Base-by-base conservation (phyloP, 2,113 vertebrate genomes). In the Callopanchax toddi region DNA sequence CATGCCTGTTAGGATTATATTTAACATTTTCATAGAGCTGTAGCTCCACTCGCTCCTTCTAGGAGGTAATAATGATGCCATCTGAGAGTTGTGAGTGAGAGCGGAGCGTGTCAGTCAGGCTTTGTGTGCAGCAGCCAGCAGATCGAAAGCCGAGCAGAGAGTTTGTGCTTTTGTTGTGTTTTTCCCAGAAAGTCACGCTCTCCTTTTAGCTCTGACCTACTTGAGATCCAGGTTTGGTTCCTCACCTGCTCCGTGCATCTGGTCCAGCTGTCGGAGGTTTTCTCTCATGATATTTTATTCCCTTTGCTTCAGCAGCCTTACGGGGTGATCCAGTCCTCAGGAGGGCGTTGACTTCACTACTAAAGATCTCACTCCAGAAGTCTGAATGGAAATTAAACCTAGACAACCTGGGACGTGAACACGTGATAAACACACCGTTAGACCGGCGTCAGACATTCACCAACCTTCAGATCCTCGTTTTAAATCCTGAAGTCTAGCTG, bases 211-310 rank as follows among this genome's bases (percentile, higher is more conserved):
- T 0, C 26, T 68, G 81, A 11, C 73, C 76, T 79, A 82, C 70
- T 84, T 80, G 54, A 57, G 20, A 43, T 46, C 42, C 45, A 39
- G 45, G 42, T 43, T 17, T 60, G 51, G 60, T 34, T 55, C 49
- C 51, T 79, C 78, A 65, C 60, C 72, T 78, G 54, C 70, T 26
- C 42, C 2, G 16, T 53, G 62, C 81, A 82, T 76, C 83, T 85
- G 73, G 65, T 32, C 29, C 25, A 62, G 39, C 51, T 67, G 60
- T 32, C 34, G 54, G 21, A 53, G 73, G 37, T 9, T 15, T 7
- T 15, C 20, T 15, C 18, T 12, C 11, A 10, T 50, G 29, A 50
- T 11, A 11, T 21, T 37, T 22, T 21, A 54, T 37, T 54, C 32
- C 39, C 20, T 39, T 13, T 55, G 20, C 13, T 39, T 23, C 17